Evolutionary conservation across 2,888 invertebrate genomes (phyloP).

Genomic region (Pristionchus arcanus): DNA sequence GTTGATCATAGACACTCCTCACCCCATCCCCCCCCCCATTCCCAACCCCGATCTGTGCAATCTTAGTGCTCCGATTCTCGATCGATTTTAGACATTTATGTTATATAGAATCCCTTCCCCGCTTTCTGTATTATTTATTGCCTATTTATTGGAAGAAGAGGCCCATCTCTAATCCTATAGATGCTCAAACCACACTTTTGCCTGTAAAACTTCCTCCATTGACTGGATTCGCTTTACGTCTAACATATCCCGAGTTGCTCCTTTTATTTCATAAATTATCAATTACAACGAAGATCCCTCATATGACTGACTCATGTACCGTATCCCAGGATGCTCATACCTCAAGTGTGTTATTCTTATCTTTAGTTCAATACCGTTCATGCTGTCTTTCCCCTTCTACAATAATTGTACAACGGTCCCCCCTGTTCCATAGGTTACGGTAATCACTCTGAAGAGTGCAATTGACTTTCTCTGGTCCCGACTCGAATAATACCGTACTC

Average conservation of each 20-base stretch:
- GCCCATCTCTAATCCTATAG: neutral
- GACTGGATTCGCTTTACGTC: conserved; percentile 41
- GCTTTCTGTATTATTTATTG: neutral
- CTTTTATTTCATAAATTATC: neutral
- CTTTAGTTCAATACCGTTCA: neutral
- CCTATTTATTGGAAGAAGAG: conserved; percentile 15
- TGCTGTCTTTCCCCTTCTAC: conserved; percentile 6
- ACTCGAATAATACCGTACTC: conserved; percentile 2
- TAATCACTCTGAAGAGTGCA: conserved; percentile 33
- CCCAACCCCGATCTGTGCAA: neutral
- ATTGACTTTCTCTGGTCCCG: conserved; percentile 23
- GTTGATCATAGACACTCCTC: neutral
- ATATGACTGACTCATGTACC: neutral
- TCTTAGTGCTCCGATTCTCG: neutral
- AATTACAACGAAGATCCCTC: neutral
- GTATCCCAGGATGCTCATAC: neutral
- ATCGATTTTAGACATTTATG: neutral
- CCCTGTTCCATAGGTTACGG: conserved; percentile 38
- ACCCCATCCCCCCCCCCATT: neutral
- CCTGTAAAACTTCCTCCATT: conserved; percentile 9
- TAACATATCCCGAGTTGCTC: conserved; percentile 50
- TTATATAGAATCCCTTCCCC: neutral
- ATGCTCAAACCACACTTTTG: neutral
- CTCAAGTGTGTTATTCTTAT: neutral
- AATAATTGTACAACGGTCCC: neutral